Conservation (phyloP, 2,113 vertebrate genomes). For the Trichomycterus rosablanca region DNA sequence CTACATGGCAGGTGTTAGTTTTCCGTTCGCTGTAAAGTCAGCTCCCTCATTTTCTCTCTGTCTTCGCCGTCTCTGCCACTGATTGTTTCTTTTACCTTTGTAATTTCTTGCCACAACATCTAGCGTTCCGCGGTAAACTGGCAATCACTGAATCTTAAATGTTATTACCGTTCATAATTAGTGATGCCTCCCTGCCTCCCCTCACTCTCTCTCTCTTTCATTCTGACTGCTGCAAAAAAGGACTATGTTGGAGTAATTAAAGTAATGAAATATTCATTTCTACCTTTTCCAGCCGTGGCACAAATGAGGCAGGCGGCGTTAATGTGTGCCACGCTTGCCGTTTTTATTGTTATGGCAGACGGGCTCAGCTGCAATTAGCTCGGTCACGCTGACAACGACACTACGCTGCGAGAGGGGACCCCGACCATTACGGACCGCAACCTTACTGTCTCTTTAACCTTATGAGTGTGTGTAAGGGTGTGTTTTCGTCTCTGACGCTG, state of each 20-base stretch:
- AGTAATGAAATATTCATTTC: slow-evolving; percentile 99
- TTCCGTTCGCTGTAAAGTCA: neutral
- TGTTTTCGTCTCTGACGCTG: slow-evolving; percentile 67
- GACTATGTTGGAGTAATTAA: slow-evolving; percentile 98
- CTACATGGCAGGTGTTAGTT: slow-evolving; percentile 24
- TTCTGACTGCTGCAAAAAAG: slow-evolving; percentile 80
- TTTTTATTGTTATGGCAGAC: slow-evolving; percentile 97
- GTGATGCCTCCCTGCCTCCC: slow-evolving; percentile 51
- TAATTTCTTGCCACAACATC: slow-evolving; percentile 54
- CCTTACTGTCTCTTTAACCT: slow-evolving; percentile 78
- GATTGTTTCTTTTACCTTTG: slow-evolving; percentile 43
- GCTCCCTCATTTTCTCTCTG: neutral
- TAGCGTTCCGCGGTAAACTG: slow-evolving; percentile 70
- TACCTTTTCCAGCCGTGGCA: slow-evolving; percentile 95
- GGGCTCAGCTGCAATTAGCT: slow-evolving; percentile 97
- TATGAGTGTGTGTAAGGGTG: slow-evolving; percentile 38
- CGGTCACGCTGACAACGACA: slow-evolving; percentile 89
- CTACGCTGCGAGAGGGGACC: slow-evolving; percentile 81
- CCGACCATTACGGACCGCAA: slow-evolving; percentile 60
- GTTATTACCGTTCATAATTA: slow-evolving; percentile 98
- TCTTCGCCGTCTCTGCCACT: neutral
- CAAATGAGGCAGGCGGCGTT: slow-evolving; percentile 97
- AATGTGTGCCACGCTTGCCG: slow-evolving; percentile 89
- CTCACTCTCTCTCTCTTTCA: slow-evolving; percentile 7
- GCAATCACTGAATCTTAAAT: slow-evolving; percentile 84